phyloP scores from a whole-genome alignment of 2,888 invertebrate genomes.

The Caenorhabditis drosophilae region DNA sequence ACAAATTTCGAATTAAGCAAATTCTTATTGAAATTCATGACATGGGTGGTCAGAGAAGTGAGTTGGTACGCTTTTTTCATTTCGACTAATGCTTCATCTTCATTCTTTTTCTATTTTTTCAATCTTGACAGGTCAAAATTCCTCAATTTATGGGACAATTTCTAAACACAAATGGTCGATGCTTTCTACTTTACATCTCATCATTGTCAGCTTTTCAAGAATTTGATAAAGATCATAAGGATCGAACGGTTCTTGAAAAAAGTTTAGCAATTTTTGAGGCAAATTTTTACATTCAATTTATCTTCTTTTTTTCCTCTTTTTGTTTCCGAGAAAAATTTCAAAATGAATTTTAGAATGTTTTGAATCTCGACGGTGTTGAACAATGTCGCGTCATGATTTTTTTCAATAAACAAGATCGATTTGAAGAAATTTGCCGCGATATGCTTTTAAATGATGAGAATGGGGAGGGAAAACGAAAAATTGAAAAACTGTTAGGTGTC shows the following conservation, averaged over 20 bases:
- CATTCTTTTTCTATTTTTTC: too few relatives aligned
- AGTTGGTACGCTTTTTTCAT: conserved; percentile 37
- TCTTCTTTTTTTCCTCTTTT: too few relatives aligned
- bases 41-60: conserved; percentile 64
- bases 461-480: conserved; percentile 24
- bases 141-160: conserved; percentile 57
- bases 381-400: conserved; percentile 63
- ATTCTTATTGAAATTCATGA: conserved; percentile 59
- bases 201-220: conserved; percentile 63
- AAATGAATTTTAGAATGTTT: conserved; percentile 38
- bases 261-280: conserved; percentile 40
- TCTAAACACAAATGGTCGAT: conserved; percentile 37
- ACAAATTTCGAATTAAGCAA: conserved; percentile 56
- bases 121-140: conserved; percentile 44
- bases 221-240: conserved; percentile 50
- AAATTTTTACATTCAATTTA: too few relatives aligned
- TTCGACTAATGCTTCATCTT: neutral
- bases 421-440: conserved; percentile 51
- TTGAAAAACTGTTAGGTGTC: conserved; percentile 27
- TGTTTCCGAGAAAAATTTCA: neutral
- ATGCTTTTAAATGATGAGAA: conserved; percentile 25
- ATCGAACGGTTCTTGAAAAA: conserved; percentile 59
- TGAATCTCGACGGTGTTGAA: conserved; percentile 45
- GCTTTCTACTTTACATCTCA: conserved; percentile 62
- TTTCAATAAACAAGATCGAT: conserved; percentile 65